Evolutionary conservation across 1,140 invertebrate species (phyloP).

Genomic region (Drosophila funebris): DNA sequence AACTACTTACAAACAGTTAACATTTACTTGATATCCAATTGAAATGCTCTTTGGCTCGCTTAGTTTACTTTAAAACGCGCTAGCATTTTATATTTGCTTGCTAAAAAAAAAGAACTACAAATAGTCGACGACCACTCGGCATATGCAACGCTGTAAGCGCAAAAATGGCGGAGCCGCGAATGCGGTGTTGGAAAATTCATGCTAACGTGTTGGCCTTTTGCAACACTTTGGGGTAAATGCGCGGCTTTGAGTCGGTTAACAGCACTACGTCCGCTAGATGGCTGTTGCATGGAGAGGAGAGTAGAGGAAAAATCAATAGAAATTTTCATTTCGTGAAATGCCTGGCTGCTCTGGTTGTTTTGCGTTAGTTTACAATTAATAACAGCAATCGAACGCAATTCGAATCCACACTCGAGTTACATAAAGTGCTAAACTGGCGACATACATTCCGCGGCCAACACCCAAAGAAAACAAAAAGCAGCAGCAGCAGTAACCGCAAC

Average conservation of each 20-base stretch:
- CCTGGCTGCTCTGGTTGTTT: slow-evolving; percentile 57
- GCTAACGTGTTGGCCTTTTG: not conserved
- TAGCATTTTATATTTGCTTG: slow-evolving; percentile 33
- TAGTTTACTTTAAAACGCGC: slow-evolving; percentile 36
- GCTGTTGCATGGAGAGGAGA: slow-evolving; percentile 58
- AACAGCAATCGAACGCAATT: slow-evolving; percentile 48
- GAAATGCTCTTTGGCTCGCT: not conserved
- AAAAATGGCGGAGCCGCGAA: slow-evolving; percentile 64
- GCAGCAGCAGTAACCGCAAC: slow-evolving; percentile 20
- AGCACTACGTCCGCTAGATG: slow-evolving; percentile 63
- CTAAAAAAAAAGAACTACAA: slow-evolving; percentile 25
- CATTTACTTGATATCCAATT: slow-evolving; percentile 9
- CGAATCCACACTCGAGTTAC: slow-evolving; percentile 48
- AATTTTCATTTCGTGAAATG: slow-evolving; percentile 75
- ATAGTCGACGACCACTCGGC: slow-evolving; percentile 33
- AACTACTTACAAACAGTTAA: slow-evolving; percentile 25
- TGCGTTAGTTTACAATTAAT: slow-evolving; percentile 66
- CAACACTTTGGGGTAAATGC: slow-evolving; percentile 26
- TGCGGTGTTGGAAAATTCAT: not conserved
- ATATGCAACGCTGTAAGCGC: slow-evolving; percentile 65
- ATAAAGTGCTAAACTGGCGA: slow-evolving; percentile 42
- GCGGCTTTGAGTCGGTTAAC: slow-evolving; percentile 6
- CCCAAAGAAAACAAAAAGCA: slow-evolving; percentile 41
- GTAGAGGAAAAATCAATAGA: slow-evolving; percentile 80
- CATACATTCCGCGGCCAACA: slow-evolving; percentile 73